A percentile compares a stretch with the other conserved stretches of the same genome.
These are phyloP conservation scores for Lamellibrachia columna DNA, from an alignment of 2,888 invertebrate species.

Conservation along the genomic window DNA sequence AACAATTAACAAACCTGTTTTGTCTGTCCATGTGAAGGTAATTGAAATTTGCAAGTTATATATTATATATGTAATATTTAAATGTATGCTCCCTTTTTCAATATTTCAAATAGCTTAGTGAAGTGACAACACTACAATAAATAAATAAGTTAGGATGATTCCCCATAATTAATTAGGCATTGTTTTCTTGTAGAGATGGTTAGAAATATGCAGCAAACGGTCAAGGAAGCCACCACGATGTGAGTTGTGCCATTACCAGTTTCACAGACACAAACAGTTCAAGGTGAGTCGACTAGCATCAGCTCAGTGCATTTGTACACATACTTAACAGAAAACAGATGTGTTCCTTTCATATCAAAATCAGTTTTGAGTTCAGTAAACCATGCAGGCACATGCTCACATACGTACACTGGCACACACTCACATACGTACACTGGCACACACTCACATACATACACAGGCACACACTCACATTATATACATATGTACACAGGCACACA, in stretches of 20 bases:
- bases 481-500: neutral
- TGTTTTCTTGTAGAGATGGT: slow-evolving; percentile 67
- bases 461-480: neutral
- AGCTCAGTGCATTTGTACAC: neutral
- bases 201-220: slow-evolving; percentile 68
- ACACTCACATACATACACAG: neutral
- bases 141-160: too few species aligned
- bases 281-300: slow-evolving; percentile 60
- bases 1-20: neutral
- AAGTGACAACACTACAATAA: neutral
- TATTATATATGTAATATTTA: neutral
- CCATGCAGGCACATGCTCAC: neutral
- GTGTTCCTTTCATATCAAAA: neutral
- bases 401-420: neutral
- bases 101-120: neutral
- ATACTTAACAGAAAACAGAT: neutral
- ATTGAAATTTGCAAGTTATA: neutral
- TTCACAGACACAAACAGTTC: slow-evolving; percentile 68
- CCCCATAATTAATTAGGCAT: neutral
- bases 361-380: neutral
- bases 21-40: neutral
- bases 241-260: slow-evolving; percentile 70
- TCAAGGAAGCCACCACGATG: slow-evolving; percentile 68
- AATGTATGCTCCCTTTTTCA: neutral
- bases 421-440: neutral